Evolutionary conservation across 2,113 vertebrate species (phyloP), one percentile per base, ranked within the genome.

Genomic region (Notarius lentiginosus): DNA sequence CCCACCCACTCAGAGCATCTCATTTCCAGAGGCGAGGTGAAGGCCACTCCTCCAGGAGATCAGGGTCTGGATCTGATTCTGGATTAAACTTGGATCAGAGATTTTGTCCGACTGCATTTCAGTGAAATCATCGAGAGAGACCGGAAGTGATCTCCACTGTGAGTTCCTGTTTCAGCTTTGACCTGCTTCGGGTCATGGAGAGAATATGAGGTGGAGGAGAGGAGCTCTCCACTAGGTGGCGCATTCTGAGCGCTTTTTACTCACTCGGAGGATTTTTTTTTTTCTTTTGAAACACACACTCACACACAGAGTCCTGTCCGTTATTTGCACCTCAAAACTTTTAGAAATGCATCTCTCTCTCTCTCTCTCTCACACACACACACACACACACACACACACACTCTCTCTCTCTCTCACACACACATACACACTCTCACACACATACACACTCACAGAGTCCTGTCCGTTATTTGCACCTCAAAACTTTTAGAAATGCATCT

Each of bases 141-240:
- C 27, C 27, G 2, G 1, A 5, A 68, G n/a, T 68, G 12, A 66
- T 30, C 30, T 65, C 9, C 63, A 65, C 24, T 4, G 4, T 4
- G 11, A n/a, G 14, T 68, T 68, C 65, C 1, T 3, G 7, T 22
- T 66, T 14, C 20, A 7, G 12, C 27, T 30, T 41, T 58, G 53
- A 56, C 51, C 77, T 79, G 7, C 3, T 56, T 79, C 53, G 15
- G n/a, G 65, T 83, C 47, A 66, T 5, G 7, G 27, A 84, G 65
- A 56, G 34, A 14, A 18, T 20, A 1, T 30, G 51, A 20, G 49
- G 49, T 20, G 51, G 12, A 34, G n/a, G 12, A 34, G 51, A 22
- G 27, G 15, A 47, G 49, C 17, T 86, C n/a, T 88, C 94, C 94
- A 94, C 91, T 86, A 94, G 94, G 83, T 91, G 93, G 93, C 93